Conservation (phyloP, 2,888 invertebrate species). For the Ethmia dodecea region DNA sequence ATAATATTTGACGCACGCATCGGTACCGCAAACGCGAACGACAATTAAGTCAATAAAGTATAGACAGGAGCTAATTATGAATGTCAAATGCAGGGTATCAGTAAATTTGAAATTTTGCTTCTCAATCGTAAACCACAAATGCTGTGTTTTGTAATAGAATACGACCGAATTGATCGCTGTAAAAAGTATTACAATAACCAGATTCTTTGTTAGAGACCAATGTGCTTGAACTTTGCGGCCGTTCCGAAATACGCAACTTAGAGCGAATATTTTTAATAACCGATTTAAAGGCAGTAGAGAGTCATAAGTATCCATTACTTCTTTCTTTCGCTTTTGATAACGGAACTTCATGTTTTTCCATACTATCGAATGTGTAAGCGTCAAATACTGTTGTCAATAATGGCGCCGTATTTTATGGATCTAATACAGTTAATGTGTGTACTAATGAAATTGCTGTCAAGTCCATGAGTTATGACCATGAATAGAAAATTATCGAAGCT, state of each 20-base stretch:
- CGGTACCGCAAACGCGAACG: conserved; percentile 20
- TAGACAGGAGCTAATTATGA: conserved; percentile 17
- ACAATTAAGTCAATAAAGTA: conserved; percentile 23
- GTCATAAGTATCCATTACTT: background rate
- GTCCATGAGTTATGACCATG: too few species aligned
- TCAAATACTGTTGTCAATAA: too few species aligned
- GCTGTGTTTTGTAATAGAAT: background rate
- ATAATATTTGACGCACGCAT: conserved; percentile 19
- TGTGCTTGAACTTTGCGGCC: background rate
- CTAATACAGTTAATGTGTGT: too few species aligned
- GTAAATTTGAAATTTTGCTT: background rate
- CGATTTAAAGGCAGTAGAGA: background rate
- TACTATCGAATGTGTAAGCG: too few species aligned
- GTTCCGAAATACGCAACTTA: background rate
- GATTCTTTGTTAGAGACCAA: background rate
- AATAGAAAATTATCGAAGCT: too few species aligned
- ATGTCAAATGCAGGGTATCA: background rate
- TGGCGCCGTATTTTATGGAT: too few species aligned
- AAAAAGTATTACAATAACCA: background rate
- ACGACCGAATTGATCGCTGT: background rate
- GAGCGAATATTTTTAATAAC: background rate
- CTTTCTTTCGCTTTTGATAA: too few species aligned
- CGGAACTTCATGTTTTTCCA: too few species aligned
- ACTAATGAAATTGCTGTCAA: too few species aligned
- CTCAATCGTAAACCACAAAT: background rate